phyloP scores from a whole-genome alignment of 2,113 vertebrate genomes.

The Myiopsitta monachus region DNA sequence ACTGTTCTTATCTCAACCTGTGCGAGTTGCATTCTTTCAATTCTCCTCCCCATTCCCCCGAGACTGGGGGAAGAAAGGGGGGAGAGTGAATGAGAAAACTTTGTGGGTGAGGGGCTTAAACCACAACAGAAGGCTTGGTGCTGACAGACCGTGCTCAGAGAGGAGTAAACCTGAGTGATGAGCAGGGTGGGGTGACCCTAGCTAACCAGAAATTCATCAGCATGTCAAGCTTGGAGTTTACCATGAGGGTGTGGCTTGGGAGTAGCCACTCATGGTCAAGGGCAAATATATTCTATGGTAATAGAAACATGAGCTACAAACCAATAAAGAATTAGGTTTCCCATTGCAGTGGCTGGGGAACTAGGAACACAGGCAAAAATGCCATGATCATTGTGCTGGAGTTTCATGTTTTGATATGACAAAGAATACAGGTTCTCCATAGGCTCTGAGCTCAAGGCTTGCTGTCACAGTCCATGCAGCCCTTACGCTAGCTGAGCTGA shows the following conservation, averaged over 20 bases:
- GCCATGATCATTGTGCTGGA: background rate
- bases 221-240: background rate
- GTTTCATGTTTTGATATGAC: background rate
- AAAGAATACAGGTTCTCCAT: background rate
- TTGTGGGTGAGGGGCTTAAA: no score
- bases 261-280: background rate
- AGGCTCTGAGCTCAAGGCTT: background rate
- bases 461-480: background rate
- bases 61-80: no score
- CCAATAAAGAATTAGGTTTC: background rate
- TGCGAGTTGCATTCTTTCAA: no score
- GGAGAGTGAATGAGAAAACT: no score
- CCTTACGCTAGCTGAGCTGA: background rate
- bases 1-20: no score
- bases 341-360: background rate
- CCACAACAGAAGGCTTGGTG: background rate
- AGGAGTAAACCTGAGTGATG: background rate
- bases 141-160: background rate
- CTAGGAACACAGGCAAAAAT: background rate
- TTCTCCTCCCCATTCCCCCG: no score
- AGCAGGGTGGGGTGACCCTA: background rate
- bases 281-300: background rate
- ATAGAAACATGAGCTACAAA: background rate
- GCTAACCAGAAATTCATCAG: background rate
- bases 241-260: background rate